Evolutionary conservation across 2,113 vertebrate species (phyloP).

Genomic region (Columba livia): DNA sequence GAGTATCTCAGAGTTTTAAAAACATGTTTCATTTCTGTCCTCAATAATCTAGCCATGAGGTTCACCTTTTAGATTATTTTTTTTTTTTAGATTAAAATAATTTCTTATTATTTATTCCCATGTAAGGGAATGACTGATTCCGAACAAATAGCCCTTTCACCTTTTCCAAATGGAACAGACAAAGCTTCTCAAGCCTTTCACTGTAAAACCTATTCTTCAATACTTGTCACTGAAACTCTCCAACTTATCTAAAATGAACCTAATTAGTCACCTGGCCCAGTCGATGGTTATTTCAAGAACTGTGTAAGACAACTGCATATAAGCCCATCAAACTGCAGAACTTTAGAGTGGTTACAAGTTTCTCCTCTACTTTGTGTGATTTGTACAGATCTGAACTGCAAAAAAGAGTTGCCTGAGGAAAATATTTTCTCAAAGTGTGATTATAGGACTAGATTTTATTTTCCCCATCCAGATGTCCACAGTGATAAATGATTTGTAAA

Average conservation of each 20-base stretch:
- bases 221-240: not conserved
- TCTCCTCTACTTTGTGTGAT: not conserved
- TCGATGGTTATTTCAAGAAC: not conserved
- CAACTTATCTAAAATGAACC: constrained; percentile 8
- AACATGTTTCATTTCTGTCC: not conserved
- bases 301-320: not conserved
- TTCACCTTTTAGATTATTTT: not conserved
- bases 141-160: not conserved
- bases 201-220: not conserved
- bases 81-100: not conserved
- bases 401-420: not conserved
- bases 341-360: not conserved
- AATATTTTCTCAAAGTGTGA: not conserved
- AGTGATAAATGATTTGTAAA: not conserved
- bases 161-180: not conserved
- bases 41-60: not conserved
- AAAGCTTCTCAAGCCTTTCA: not conserved
- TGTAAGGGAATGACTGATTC: not conserved
- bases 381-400: not conserved
- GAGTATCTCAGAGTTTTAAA: not conserved
- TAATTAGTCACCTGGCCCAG: constrained; percentile 5
- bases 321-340: not conserved
- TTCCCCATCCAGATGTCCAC: not conserved
- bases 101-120: not conserved
- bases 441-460: constrained; percentile 24